A percentile compares a stretch with the other conserved stretches of the same genome.
Conservation (phyloP, 2,113 vertebrate genomes). For the Ailurus styani region DNA sequence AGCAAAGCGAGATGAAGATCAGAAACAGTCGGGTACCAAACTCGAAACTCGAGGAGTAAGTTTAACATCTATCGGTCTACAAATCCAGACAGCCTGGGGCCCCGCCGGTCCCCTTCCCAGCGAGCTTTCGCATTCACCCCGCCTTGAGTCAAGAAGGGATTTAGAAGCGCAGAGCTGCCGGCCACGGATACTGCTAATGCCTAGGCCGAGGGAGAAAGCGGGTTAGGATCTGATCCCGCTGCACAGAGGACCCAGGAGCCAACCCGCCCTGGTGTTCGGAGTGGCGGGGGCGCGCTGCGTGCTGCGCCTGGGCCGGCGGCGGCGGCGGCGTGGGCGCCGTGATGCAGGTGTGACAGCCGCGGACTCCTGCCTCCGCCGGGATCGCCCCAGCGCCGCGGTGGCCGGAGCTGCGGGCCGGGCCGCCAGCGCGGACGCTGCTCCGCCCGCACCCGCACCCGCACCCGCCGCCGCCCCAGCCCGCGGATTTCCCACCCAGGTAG, state of each 20-base stretch:
- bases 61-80: not conserved
- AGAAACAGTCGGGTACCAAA: not conserved
- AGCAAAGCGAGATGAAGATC: not conserved
- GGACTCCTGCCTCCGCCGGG: slow-evolving; percentile 13
- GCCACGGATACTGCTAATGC: not conserved
- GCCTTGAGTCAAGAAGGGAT: not conserved
- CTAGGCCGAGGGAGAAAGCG: not conserved
- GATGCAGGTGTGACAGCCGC: slow-evolving; percentile 52
- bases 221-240: slow-evolving; percentile 24
- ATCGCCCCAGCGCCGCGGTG: slow-evolving; percentile 64
- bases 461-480: not conserved
- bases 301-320: not conserved
- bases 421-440: not conserved
- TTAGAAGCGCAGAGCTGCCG: not conserved
- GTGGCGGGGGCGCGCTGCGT: slow-evolving; percentile 39
- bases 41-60: not conserved
- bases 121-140: not conserved
- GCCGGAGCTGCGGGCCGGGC: slow-evolving; percentile 55
- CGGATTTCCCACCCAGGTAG: slow-evolving; percentile 41
- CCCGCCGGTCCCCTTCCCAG: not conserved
- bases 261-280: not conserved
- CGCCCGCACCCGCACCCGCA: not conserved
- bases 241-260: slow-evolving; percentile 38
- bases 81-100: not conserved
- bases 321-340: slow-evolving; percentile 50